Conservation (phyloP, 2,113 vertebrate species). For the Galemys pyrenaicus region DNA sequence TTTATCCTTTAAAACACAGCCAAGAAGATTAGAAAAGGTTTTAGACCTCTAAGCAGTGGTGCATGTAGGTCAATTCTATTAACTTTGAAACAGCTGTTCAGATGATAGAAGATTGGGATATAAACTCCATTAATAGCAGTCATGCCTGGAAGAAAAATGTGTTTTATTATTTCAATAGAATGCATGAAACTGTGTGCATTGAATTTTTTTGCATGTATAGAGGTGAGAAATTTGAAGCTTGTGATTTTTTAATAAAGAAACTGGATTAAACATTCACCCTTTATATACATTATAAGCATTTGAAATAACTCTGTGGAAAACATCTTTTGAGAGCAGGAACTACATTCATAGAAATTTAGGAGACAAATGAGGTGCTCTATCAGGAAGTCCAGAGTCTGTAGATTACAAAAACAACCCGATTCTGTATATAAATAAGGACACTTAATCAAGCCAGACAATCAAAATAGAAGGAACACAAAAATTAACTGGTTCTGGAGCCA, state of each 20-base stretch:
- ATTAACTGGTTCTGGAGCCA: background rate
- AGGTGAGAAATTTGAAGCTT: conserved; percentile 44
- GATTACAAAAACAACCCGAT: conserved; percentile 25
- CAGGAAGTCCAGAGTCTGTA: background rate
- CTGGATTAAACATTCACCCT: conserved; percentile 40
- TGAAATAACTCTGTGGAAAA: conserved; percentile 39
- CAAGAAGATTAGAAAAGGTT: background rate
- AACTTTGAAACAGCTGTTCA: background rate
- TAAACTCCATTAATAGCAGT: conserved; percentile 3
- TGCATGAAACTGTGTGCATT: background rate
- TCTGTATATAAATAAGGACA: conserved; percentile 44
- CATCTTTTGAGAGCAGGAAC: conserved; percentile 40
- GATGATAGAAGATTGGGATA: conserved; percentile 19
- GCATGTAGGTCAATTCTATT: background rate
- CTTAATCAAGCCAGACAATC: background rate
- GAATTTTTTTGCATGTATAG: background rate
- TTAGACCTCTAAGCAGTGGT: background rate
- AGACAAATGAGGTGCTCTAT: background rate
- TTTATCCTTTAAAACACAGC: background rate
- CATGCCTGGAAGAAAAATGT: conserved; percentile 27
- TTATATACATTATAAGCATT: conserved; percentile 40
- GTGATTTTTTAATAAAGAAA: conserved; percentile 53
- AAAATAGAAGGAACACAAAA: background rate
- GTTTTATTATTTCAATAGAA: conserved; percentile 46
- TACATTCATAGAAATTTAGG: conserved; percentile 1